Evolutionary conservation across 2,888 invertebrate genomes (phyloP), one percentile per base, ranked within the genome.

Genomic region (Mimumesa dahlbomi): DNA sequence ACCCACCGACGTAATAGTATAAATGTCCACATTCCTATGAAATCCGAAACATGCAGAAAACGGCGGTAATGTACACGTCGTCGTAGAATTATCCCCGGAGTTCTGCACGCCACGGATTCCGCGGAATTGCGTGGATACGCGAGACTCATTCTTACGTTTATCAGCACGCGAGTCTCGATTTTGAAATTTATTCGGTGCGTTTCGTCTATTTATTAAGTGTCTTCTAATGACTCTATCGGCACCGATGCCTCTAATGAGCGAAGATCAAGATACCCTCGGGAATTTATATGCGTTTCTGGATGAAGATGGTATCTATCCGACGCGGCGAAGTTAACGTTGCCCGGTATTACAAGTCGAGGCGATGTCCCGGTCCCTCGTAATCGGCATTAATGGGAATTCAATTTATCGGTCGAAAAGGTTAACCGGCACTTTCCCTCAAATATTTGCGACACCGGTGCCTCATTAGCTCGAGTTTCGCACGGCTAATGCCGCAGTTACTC

Each of bases 151-250:
- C n/a, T n/a, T n/a, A n/a, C n/a, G n/a, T n/a, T n/a, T n/a, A 25
- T 1, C 40, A 36, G 14, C 31, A 42, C 29, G 31, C 16, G 13
- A 29, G 9, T 29, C 14, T 22, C 22, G 21, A 5, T 11, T 2
- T 50, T 46, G 14, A 57, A 77, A 74, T 77, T 78, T 78, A 81
- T 72, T 59, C 64, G 53, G 11, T 34, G 50, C n/a, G 67, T 77
- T 81, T 72, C 57, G 56, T 61, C 59, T 79, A 75, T 77, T 82
- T 83, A 83, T 84, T 79, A 79, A 79, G 75, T 73, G 68, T 66
- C 77, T 74, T 61, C 73, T 81, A 83, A 84, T 77, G 82, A 79
- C 83, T 84, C 70, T 83, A 84, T 84, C 76, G 78, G 62, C 70
- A 71, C 64, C 67, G 79, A 59, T 68, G 64, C 58, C 59, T 62